Conservation (phyloP, 35 echinoderm and acorn worm species). For the Apostichopus californicus region DNA sequence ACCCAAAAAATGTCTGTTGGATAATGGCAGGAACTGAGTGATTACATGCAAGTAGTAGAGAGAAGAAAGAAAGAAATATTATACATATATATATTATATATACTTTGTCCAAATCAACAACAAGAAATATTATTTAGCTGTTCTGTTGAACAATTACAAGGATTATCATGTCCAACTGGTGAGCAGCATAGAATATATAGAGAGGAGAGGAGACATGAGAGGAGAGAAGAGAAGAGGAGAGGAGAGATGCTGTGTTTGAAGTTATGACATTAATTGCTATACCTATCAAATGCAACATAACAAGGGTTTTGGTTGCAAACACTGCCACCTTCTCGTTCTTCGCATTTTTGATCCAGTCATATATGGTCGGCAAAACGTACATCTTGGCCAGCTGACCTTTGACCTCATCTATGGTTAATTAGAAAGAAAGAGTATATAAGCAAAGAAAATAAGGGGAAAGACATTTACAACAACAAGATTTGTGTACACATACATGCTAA, state of each 20-base stretch:
- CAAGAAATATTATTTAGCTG: no score
- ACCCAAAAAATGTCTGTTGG: no score
- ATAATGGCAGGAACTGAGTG: no score
- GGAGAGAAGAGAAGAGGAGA: neutral
- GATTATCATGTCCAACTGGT: no score
- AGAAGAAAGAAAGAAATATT: neutral
- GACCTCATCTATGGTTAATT: neutral
- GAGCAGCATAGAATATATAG: neutral
- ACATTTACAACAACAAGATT: no score
- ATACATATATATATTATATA: no score
- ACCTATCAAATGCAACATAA: conserved; percentile 45
- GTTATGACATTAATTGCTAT: neutral
- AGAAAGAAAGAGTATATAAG: neutral
- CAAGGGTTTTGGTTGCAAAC: conserved; percentile 26
- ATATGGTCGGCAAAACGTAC: neutral
- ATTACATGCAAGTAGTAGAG: no score
- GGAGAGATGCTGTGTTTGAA: no score
- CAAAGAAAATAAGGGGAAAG: no score
- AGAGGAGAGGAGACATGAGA: neutral
- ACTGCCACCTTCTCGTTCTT: conserved; percentile 25
- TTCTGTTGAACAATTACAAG: no score
- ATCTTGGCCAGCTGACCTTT: neutral
- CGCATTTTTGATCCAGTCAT: neutral
- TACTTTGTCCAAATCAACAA: no score
- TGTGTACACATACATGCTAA: no score